Percentiles rank a stretch among this genome's conserved stretches.
Evolutionary conservation across 2,888 invertebrate species (phyloP).

Genomic region (Brenthis hecate): DNA sequence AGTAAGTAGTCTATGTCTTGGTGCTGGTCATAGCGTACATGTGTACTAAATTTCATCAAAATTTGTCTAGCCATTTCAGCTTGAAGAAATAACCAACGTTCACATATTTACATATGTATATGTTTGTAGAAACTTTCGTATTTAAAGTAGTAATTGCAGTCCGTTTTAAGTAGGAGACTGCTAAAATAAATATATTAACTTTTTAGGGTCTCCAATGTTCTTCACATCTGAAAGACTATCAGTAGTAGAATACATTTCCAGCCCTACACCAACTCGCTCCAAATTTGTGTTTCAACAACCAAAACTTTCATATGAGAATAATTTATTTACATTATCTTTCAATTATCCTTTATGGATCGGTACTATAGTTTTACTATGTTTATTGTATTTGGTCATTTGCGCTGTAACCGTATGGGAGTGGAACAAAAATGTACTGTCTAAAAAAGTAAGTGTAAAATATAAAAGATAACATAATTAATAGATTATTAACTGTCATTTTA

Average conservation of each 20-base stretch:
- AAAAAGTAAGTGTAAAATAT: conserved; percentile 15
- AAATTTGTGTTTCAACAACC: conserved; percentile 88
- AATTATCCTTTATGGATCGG: conserved; percentile 85
- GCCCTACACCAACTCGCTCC: conserved; percentile 85
- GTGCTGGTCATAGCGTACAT: too few relatives aligned
- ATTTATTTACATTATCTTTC: conserved; percentile 87
- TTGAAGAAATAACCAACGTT: background rate
- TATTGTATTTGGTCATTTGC: conserved; percentile 68
- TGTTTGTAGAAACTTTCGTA: too few relatives aligned
- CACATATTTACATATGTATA: too few relatives aligned
- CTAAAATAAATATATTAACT: background rate
- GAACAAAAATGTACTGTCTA: conserved; percentile 34
- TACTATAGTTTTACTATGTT: conserved; percentile 68
- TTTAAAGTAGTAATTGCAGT: background rate
- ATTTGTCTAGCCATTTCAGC: background rate
- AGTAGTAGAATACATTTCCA: conserved; percentile 85
- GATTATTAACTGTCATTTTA: too few relatives aligned
- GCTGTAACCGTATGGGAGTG: conserved; percentile 70
- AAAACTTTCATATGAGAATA: conserved; percentile 87
- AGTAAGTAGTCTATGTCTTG: too few relatives aligned
- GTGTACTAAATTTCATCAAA: too few relatives aligned
- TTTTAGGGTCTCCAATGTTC: conserved; percentile 84
- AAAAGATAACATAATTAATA: too few relatives aligned
- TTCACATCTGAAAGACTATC: conserved; percentile 83
- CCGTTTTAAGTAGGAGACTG: conserved; percentile 23